Evolutionary conservation across 2,888 invertebrate genomes (phyloP), one percentile per base, ranked within the genome.

Genomic region (Salticus scenicus): DNA sequence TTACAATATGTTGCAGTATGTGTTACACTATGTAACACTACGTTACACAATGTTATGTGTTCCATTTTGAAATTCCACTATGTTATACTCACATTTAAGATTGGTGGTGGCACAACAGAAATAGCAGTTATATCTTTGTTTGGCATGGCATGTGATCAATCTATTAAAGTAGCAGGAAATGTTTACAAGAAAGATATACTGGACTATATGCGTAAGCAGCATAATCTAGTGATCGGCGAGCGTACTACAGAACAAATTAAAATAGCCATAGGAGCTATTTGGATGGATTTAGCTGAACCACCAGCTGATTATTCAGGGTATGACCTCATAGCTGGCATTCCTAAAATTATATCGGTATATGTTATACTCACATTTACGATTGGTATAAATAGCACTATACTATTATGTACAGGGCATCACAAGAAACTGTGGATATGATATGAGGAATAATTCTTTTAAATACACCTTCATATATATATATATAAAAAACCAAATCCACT

Each of bases 131-230:
- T 87, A 27, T 81, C 87, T 20, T 69, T 87, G 41, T 17, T 14
- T 66, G 69, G 47, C 7, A 37, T 78, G 24, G 77, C 64, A 14
- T 51, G 24, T 63, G 30, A 92, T 0, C 91, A 90, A 87, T 92
- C 92, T 74, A 92, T 92, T 69, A 96, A 90, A 47, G 28, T 71
- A 28, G 71, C 37, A 24, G 71, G 71, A 42, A 33, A 71, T 71
- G n/a, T 12, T 41, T 24, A 42, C 8, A 33, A 71, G 27, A 33
- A 71, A 71, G 42, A 20, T 10, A 71, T 71, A 27, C 31, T 12
- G 10, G 12, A n/a, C 1, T 71, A 71, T 47, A 71, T 71, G 33
- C 71, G 71, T 71, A 10, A 28, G 12, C 31, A 41, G 20, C 28
- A 71, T 71, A 47, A 47, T n/a, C n/a, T 47, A 71, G 10, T 71